Conservation (phyloP, 2,797 vertebrate genomes). For the Eulemur mongoz region DNA sequence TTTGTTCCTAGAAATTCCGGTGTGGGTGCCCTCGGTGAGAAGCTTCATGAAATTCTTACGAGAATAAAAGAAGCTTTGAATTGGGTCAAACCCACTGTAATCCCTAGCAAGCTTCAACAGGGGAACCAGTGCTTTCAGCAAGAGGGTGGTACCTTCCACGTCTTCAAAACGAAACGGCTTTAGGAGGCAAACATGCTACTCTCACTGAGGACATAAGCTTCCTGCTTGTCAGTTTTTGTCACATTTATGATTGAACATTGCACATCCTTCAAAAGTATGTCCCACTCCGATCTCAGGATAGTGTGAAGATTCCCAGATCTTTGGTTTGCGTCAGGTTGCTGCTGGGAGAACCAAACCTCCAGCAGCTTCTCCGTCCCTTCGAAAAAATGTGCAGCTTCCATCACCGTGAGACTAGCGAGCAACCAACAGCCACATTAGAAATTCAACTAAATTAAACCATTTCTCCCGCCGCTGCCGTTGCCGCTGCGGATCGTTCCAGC, state of each 20-base stretch:
- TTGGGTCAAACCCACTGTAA: not conserved
- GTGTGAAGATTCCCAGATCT: constrained; percentile 96
- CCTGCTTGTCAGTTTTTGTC: too few relatives aligned
- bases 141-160: not conserved
- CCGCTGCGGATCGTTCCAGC: constrained; percentile 79
- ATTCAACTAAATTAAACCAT: constrained; percentile 85
- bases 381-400: constrained; percentile 99
- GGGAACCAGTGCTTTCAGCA: not conserved
- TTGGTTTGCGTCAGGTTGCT: constrained; percentile 89
- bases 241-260: too few relatives aligned
- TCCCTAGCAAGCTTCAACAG: not conserved
- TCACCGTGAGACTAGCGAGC: constrained; percentile 95
- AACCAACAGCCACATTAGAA: constrained; percentile 92
- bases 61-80: not conserved
- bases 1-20: not conserved
- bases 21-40: not conserved
- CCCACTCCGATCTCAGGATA: constrained; percentile 89
- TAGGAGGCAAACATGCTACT: too few relatives aligned
- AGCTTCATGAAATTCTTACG: not conserved
- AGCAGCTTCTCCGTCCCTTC: constrained; percentile 98
- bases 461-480: constrained; percentile 80
- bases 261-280: too few relatives aligned
- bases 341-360: constrained; percentile 98
- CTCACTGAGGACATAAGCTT: too few relatives aligned
- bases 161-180: not conserved